These are phyloP conservation scores for Onychostruthus taczanowskii DNA, from an alignment of 2,113 vertebrate species.

Conservation along the genomic window DNA sequence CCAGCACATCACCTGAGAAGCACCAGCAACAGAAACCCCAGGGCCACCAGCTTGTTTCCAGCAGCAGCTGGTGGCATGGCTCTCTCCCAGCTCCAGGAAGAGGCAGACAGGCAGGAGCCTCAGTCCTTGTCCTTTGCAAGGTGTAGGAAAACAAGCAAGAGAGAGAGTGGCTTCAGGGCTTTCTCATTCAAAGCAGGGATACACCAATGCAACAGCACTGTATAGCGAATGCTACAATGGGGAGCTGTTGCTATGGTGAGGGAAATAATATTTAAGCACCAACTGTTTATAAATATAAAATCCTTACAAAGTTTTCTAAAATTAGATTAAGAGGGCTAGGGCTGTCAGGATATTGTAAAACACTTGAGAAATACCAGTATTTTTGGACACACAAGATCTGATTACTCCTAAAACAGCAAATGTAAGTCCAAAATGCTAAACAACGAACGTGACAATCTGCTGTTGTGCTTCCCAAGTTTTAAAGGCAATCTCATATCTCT, in stretches of 20 bases:
- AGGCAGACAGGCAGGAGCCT: not conserved
- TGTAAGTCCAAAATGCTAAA: not conserved
- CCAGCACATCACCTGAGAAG: not conserved
- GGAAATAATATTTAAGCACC: slow-evolving; percentile 54
- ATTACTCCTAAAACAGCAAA: not conserved
- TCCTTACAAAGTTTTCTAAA: slow-evolving; percentile 49
- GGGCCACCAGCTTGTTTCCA: accelerated
- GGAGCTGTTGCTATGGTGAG: slow-evolving; percentile 34
- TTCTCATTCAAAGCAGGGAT: slow-evolving; percentile 30
- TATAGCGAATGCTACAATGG: slow-evolving; percentile 8
- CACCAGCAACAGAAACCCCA: not conserved
- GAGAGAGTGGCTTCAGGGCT: not conserved
- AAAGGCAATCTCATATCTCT: not conserved
- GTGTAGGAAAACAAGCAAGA: not conserved
- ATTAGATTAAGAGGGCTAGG: slow-evolving; percentile 33
- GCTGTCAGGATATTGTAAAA: slow-evolving; percentile 28
- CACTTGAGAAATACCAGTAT: slow-evolving; percentile 4
- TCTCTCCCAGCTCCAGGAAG: not conserved
- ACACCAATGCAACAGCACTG: slow-evolving; percentile 19
- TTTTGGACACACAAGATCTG: not conserved
- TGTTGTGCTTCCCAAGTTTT: not conserved
- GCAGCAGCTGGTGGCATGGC: not conserved
- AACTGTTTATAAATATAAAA: slow-evolving; percentile 56
- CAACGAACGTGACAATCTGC: not conserved
- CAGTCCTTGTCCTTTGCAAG: not conserved